Conservation (phyloP, 2,113 vertebrate genomes). For the Terrapene triunguis region DNA sequence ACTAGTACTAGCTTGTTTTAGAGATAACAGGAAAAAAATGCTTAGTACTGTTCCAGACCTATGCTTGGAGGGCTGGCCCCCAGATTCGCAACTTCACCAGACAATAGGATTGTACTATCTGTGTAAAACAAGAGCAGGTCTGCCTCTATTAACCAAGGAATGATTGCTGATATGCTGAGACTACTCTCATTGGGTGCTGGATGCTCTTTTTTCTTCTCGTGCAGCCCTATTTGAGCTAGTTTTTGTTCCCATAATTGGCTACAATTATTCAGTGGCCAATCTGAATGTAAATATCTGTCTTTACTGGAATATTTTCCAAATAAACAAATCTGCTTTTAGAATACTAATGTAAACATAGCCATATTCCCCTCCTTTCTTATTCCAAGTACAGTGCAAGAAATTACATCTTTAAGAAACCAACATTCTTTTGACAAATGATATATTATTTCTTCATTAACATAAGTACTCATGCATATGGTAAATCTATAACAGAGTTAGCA, state of each 20-base stretch:
- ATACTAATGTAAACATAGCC: conserved; percentile 14
- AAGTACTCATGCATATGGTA: conserved; percentile 66
- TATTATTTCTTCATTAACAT: conserved; percentile 76
- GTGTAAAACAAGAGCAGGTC: background rate
- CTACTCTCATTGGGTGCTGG: background rate
- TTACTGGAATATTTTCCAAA: background rate
- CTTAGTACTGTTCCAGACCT: background rate
- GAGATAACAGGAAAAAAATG: background rate
- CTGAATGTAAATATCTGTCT: background rate
- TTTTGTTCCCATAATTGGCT: background rate
- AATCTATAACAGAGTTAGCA: conserved; percentile 67
- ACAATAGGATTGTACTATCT: background rate
- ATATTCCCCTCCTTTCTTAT: conserved; percentile 18
- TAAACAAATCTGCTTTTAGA: background rate
- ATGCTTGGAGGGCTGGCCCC: background rate
- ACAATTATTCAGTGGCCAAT: background rate
- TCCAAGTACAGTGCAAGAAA: conserved; percentile 35
- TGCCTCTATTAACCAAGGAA: background rate
- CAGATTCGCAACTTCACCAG: background rate
- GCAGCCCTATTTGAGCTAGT: background rate
- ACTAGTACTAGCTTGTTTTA: background rate
- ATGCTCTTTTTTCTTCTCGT: background rate
- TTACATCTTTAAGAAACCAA: conserved; percentile 59
- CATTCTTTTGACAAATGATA: conserved; percentile 71
- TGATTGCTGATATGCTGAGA: background rate